phyloP scores from a whole-genome alignment of 2,797 vertebrate genomes.

The Acanthis flammea region DNA sequence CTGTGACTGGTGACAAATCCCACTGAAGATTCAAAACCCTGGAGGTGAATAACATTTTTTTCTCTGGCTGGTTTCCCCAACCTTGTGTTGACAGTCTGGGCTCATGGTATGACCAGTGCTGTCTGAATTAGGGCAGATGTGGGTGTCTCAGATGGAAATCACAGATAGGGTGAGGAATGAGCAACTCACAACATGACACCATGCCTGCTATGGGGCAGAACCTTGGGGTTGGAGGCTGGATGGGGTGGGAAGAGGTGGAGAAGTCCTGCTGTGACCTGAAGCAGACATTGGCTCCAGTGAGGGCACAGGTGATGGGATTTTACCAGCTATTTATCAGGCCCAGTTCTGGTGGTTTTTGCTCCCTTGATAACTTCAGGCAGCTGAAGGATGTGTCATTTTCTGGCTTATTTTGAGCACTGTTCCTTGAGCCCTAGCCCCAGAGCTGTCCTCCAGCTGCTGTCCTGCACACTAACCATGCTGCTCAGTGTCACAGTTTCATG shows the following conservation, averaged over 20 bases:
- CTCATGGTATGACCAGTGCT: not conserved
- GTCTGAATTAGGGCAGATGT: not conserved
- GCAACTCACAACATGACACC: fast-evolving
- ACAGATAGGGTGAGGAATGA: not conserved
- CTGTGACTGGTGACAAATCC: not conserved
- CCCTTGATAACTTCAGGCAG: not conserved
- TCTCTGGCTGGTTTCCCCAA: not conserved
- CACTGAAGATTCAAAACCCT: not conserved
- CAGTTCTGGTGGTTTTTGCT: not conserved
- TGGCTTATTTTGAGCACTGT: not conserved
- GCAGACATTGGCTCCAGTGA: not conserved
- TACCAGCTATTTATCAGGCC: not conserved
- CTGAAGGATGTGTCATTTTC: not conserved
- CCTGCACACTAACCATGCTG: not conserved
- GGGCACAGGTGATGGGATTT: not conserved
- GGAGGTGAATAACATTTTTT: not conserved
- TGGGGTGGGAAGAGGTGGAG: not conserved
- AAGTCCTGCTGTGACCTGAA: not conserved
- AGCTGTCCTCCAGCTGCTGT: not conserved
- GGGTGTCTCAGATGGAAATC: not conserved
- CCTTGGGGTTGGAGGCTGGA: not conserved
- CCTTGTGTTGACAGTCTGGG: not conserved
- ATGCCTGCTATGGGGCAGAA: fast-evolving
- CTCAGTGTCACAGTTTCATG: not conserved
- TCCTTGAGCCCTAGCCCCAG: fast-evolving